phyloP scores from a whole-genome alignment of 1,140 invertebrate genomes.

The Caerostris darwini region DNA sequence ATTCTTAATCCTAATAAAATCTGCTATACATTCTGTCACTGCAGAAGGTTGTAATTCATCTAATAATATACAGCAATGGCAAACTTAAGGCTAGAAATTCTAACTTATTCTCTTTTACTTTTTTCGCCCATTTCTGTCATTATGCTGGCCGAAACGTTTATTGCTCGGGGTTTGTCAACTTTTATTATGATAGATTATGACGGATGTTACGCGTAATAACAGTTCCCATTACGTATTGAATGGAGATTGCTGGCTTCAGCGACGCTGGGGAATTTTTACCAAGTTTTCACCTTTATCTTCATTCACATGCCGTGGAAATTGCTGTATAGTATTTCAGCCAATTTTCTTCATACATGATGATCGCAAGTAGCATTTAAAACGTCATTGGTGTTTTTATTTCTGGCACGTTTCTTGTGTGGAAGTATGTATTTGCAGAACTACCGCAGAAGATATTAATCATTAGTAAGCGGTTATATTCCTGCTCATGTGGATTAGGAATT shows the following conservation, averaged over 20 bases:
- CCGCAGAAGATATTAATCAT: too few relatives aligned
- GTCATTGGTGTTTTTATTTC: not conserved
- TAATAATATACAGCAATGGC: not conserved
- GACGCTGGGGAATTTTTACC: not conserved
- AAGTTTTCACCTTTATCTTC: not conserved
- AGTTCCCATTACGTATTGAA: constrained; percentile 12
- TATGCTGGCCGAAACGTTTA: constrained; percentile 16
- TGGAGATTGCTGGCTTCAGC: constrained; percentile 15
- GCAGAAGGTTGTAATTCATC: not conserved
- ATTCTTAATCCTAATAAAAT: not conserved
- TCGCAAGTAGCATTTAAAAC: not conserved
- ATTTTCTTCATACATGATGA: not conserved
- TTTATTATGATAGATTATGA: constrained; percentile 65
- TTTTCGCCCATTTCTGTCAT: constrained; percentile 15
- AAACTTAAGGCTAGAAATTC: not conserved
- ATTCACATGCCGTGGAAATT: not conserved
- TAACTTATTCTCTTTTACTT: not conserved
- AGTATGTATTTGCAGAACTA: too few relatives aligned
- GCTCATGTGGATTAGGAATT: too few relatives aligned
- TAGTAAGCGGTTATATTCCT: not conserved
- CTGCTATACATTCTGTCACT: not conserved
- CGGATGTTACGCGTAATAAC: constrained; percentile 36
- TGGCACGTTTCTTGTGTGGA: too few relatives aligned
- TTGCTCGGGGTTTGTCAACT: constrained; percentile 34
- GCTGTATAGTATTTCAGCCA: not conserved